Conservation (phyloP, 1,140 invertebrate species). For the Parasteatoda tepidariorum region DNA sequence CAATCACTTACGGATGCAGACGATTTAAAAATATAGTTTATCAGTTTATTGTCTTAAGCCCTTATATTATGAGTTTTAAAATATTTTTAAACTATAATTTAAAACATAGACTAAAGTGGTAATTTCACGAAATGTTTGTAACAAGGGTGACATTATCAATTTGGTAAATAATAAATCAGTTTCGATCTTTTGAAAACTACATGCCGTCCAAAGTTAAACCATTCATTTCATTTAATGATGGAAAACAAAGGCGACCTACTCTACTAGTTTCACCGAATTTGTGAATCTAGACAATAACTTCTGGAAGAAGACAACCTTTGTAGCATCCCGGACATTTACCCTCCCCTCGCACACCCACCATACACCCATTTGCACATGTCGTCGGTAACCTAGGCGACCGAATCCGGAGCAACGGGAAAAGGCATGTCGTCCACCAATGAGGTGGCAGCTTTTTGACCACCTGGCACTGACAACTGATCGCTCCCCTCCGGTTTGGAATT, state of each 20-base stretch:
- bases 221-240: not conserved
- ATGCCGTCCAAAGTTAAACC: not conserved
- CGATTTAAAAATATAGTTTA: no score
- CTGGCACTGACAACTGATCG: constrained; percentile 57
- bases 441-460: constrained; percentile 52
- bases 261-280: not conserved
- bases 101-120: no score
- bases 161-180: no score
- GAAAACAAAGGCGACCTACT: not conserved
- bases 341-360: not conserved
- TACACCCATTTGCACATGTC: constrained; percentile 53
- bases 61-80: no score
- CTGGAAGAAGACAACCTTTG: not conserved
- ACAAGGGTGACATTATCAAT: no score
- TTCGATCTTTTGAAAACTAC: no score
- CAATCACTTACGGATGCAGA: no score
- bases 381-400: constrained; percentile 53
- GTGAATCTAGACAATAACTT: not conserved
- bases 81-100: no score
- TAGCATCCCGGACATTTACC: not conserved
- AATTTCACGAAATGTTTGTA: no score
- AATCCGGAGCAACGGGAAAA: constrained; percentile 35
- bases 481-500: constrained; percentile 48
- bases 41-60: no score
- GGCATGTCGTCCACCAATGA: constrained; percentile 50